Base-by-base conservation (phyloP, 2,113 vertebrate species). In the Seriola rivoliana region DNA sequence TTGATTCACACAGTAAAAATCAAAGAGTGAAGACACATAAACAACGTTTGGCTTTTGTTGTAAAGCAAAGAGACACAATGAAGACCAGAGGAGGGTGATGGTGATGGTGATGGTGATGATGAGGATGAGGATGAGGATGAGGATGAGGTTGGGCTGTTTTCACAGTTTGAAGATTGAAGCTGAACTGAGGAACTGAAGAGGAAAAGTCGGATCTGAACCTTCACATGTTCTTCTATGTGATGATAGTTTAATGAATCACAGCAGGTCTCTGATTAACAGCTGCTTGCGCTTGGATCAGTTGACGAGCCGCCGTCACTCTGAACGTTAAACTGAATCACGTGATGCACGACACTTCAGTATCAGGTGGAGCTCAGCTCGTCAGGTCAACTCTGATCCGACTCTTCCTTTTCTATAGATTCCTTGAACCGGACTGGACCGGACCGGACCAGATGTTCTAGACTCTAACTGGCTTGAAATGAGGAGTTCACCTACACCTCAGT, bases 101-200 rank as follows among this genome's bases (percentile, higher is more conserved):
- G 81, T 12, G 78, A 77, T 4, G 66, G 77, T 23, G 59, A 55
- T 19, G 62, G 81, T 6, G 78, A 78, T 4, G 66, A 80, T 48
- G 91, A 92, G 90, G 90, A n/a, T n/a, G n/a, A n/a, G n/a, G n/a
- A n/a, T n/a, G n/a, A n/a, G n/a, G n/a, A n/a, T n/a, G n/a, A n/a
- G n/a, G 66, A 80, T 48, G 91, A 92, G 90, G 90, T 90, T 78
- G 48, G 50, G 76, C 74, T 71, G 86, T 90, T 88, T 93, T 93
- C 92, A 93, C 91, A 93, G 91, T 92, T 84, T 90, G 29, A 54
- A 72, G 84, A 65, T 12, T 29, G 46, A 64, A 72, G 19, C 44
- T 0, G 13, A 77, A 73, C 13, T 44, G 42, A 69, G 23, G 75
- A 70, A 73, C 13, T 44, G 42, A 69, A 29, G 75, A 70, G 72